These are phyloP conservation scores for Chaetoderma sp. DNA, from an alignment of 2,888 invertebrate species.

Conservation along the genomic window DNA sequence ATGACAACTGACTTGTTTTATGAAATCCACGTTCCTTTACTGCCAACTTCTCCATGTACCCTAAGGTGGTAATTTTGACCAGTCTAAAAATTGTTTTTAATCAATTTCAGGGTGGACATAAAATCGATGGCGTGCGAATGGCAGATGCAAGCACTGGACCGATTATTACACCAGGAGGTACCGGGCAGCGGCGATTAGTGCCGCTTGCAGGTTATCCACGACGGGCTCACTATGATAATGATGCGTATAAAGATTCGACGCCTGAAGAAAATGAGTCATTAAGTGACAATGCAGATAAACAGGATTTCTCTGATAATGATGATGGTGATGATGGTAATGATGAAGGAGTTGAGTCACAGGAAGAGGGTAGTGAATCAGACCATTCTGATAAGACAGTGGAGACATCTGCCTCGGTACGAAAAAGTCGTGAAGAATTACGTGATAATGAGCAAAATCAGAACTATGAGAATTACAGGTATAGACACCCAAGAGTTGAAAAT, in stretches of 20 bases:
- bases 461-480: constrained; percentile 15
- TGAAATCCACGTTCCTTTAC: too few species aligned
- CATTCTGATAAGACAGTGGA: constrained; percentile 18
- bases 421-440: constrained; percentile 12
- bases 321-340: constrained; percentile 33
- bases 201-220: too few species aligned
- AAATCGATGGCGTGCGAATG: too few species aligned
- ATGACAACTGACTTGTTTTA: too few species aligned
- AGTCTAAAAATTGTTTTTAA: too few species aligned
- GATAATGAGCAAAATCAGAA: constrained; percentile 12
- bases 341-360: constrained; percentile 43
- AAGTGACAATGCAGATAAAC: constrained; percentile 30
- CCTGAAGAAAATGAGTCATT: neutral
- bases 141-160: too few species aligned
- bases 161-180: too few species aligned
- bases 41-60: too few species aligned
- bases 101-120: too few species aligned
- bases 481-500: constrained; percentile 47
- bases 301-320: constrained; percentile 24
- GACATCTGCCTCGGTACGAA: constrained; percentile 12
- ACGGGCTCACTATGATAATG: neutral
- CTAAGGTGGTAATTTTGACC: too few species aligned
- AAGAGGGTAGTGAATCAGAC: constrained; percentile 40
- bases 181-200: too few species aligned
- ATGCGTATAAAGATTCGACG: neutral